Conservation (phyloP, 2,113 vertebrate species). For the Ascaphus truei region DNA sequence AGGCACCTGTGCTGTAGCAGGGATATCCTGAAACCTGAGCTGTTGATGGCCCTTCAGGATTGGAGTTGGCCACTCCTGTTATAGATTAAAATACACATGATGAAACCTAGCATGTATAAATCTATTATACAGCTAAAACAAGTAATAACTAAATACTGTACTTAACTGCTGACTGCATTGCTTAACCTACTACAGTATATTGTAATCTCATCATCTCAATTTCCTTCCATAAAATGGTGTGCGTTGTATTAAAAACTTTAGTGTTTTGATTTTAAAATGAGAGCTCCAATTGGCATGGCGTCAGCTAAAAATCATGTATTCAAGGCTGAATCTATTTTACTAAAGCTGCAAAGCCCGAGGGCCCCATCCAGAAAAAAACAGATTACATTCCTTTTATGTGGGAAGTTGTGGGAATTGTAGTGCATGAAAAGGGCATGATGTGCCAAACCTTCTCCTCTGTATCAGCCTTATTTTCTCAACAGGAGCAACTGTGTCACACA, state of each 20-base stretch:
- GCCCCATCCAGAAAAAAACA: constrained; percentile 5
- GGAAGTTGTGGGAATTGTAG: constrained; percentile 17
- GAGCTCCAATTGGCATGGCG: background rate
- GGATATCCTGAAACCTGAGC: no score
- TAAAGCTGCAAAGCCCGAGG: background rate
- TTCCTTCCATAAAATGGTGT: background rate
- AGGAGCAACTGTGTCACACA: constrained; percentile 14
- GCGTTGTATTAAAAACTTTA: background rate
- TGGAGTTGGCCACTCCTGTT: no score
- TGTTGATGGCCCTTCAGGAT: no score
- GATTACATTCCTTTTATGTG: constrained; percentile 20
- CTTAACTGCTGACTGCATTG: background rate
- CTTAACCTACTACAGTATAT: background rate
- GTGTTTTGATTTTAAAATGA: background rate
- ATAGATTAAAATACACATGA: background rate
- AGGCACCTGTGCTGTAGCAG: no score
- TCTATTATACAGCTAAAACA: background rate
- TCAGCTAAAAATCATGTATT: constrained; percentile 14
- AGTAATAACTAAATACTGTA: background rate
- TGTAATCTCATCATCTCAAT: background rate
- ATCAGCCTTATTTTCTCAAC: constrained; percentile 13
- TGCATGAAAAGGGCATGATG: background rate
- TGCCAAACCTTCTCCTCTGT: constrained; percentile 21
- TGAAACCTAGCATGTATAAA: background rate
- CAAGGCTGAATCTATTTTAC: constrained; percentile 8